Percentiles rank a stretch among this genome's conserved stretches.
These are phyloP conservation scores for Microtus montanus DNA, from an alignment of 2,113 vertebrate genomes.

Conservation along the genomic window DNA sequence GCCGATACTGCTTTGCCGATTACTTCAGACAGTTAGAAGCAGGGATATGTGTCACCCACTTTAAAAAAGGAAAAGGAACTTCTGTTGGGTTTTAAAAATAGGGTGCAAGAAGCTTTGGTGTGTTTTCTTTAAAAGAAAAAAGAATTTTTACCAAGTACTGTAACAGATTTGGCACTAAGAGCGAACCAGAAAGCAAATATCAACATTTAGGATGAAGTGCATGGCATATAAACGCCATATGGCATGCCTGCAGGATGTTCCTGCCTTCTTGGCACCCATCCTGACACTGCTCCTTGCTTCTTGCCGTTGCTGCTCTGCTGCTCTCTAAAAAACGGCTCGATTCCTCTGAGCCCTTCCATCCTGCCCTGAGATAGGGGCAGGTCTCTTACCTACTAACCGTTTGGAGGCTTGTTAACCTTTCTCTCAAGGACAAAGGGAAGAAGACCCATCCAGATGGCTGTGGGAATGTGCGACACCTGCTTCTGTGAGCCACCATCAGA, in stretches of 20 bases:
- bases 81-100: constrained; percentile 16
- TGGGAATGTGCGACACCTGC: constrained; percentile 24
- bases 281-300: not conserved
- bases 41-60: not conserved
- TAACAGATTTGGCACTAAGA: constrained; percentile 39
- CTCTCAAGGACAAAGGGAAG: constrained; percentile 24
- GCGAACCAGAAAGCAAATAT: constrained; percentile 53
- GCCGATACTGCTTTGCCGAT: not conserved
- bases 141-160: constrained; percentile 25
- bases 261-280: not conserved
- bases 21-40: not conserved
- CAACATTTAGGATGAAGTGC: constrained; percentile 31
- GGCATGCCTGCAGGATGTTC: not conserved
- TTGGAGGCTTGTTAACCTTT: constrained; percentile 23
- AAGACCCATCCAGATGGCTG: constrained; percentile 56
- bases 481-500: not conserved
- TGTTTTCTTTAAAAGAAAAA: not conserved
- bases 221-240: not conserved
- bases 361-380: not conserved
- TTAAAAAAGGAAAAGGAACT: constrained; percentile 4
- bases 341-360: not conserved
- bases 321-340: not conserved
- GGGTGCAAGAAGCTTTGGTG: not conserved
- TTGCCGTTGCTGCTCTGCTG: not conserved
- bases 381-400: not conserved